Evolutionary conservation across 2,888 invertebrate species (phyloP), one percentile per base, ranked within the genome.

Genomic region (Dromius quadrimaculatus): DNA sequence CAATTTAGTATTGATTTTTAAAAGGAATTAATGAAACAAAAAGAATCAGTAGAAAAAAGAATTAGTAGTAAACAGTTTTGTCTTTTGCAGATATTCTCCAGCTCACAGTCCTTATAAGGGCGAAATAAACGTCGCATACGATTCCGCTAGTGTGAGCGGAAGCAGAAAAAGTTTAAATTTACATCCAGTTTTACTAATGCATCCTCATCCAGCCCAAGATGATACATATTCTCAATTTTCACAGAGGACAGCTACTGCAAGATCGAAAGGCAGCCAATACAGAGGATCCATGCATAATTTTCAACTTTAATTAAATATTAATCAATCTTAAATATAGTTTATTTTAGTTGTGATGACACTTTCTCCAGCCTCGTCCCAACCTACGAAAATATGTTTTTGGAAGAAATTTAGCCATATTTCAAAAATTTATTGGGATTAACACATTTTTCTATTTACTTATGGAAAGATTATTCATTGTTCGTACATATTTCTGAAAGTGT

Each of bases 61-160:
- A n/a, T n/a, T n/a, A 43, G 15, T 17, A 17, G 1, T 43, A 43
- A 43, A 17, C 9, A 13, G 15, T 5, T 43, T 43, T 43, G 9
- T 5, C 19, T 43, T 43, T 17, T 43, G 8, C n/a, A 43, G 50
- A 17, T 54, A 54, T 15, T 54, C 50, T 15, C 36, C 20, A 17
- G 61, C 34, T 20, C 41, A 63, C 11, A 36, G 36, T 15, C 50
- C 50, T n/a, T 68, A 68, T 34, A 70, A 70, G 94, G 95, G 94
- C 73, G 94, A 95, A 85, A 91, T 94, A 75, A 95, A 95, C 84
- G 90, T 92, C 77, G 94, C 92, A 4, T 95, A 92, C 81, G 95
- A 95, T 81, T 91, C 90, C 20, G 91, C 92, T 74, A 94, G 94
- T 74, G 88, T 94, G 62, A 91, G 92, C 6, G 88, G 88, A 2